Base-by-base conservation (phyloP, 2,797 vertebrate species). In the Falco rusticolus region DNA sequence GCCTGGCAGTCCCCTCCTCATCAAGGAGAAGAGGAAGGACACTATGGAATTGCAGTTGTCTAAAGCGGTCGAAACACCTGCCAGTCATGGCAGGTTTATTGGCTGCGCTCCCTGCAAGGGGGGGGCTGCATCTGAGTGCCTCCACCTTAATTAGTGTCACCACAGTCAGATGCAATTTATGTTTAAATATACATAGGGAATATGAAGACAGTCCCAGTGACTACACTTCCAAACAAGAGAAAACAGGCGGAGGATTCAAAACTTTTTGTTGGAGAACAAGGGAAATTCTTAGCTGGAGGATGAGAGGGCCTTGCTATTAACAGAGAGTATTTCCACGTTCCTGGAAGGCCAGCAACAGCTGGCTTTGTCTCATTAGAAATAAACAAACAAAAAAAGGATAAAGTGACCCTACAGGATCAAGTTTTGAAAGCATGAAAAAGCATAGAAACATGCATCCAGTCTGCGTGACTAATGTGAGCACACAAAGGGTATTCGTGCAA, bases 111-210 rank as follows among this genome's bases (percentile, higher is more conserved):
- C 65, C 93, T 76, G 7, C 89, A 61, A 96, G 92, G 96, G 95
- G 39, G 39, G 94, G 97, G 93, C 97, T 91, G 95, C 96, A 81
- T 96, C 96, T 90, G 89, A 97, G 95, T 74, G 88, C 96, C 96
- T 97, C 96, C 57, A 3, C 94, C 82, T 92, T 93, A 89, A 97
- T 97, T 97, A 98, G 95, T 75, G 93, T 97, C 98, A 97, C 93
- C 1, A 13, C 93, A 98, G 98, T 97, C 98, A 98, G 97, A 97
- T 97, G 91, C 93, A 97, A 98, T 98, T 97, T 97, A 54, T 77
- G 84, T 97, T 96, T 97, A 97, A 98, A 98, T 82, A 96, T 94
- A 97, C 91, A 69, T 12, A 21, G 87, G 94, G 86, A 96, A 94
- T 91, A 94, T 77, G 74, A 93, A 97, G 97, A 97, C 97, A 96